These are phyloP conservation scores for Colletes gigas DNA, from an alignment of 1,140 invertebrate genomes.

Conservation along the genomic window DNA sequence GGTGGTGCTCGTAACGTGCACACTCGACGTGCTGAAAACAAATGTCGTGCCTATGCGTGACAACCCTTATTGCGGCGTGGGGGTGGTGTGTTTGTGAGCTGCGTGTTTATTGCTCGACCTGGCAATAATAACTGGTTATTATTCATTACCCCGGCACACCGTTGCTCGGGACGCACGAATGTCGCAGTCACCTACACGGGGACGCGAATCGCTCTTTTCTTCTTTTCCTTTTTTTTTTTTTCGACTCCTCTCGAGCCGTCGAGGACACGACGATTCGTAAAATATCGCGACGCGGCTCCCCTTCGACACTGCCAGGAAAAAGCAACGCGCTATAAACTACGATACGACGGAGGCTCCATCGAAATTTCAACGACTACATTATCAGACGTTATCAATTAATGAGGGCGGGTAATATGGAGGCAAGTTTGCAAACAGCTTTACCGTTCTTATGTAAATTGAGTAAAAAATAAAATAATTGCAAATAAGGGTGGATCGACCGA, in stretches of 20 bases:
- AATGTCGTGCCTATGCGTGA: conserved; percentile 68
- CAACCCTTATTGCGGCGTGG: conserved; percentile 59
- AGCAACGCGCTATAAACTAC: conserved; percentile 19
- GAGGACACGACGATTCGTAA: conserved; percentile 51
- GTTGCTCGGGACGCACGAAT: conserved; percentile 51
- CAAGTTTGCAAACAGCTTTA: no score
- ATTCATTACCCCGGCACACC: conserved; percentile 62
- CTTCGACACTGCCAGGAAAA: conserved; percentile 5
- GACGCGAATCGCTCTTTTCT: conserved; percentile 44
- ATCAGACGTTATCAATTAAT: no score
- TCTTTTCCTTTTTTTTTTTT: conserved; percentile 17
- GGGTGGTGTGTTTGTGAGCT: conserved; percentile 52
- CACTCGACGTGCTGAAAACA: conserved; percentile 64
- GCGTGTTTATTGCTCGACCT: conserved; percentile 74
- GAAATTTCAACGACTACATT: no score
- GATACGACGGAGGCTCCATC: no score
- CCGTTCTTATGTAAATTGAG: no score
- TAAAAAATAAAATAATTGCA: no score
- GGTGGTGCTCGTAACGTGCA: conserved; percentile 66
- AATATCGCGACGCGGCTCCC: conserved; percentile 39
- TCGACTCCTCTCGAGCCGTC: conserved; percentile 46
- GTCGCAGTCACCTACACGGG: conserved; percentile 48
- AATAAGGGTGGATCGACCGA: no score
- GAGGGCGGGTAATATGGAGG: no score
- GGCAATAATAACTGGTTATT: conserved; percentile 76